Evolutionary conservation across 30 jellyfish, hydroid and myxozoan species (phyloP), one percentile per base, ranked within the genome.

Genomic region (Turritopsis rubra): DNA sequence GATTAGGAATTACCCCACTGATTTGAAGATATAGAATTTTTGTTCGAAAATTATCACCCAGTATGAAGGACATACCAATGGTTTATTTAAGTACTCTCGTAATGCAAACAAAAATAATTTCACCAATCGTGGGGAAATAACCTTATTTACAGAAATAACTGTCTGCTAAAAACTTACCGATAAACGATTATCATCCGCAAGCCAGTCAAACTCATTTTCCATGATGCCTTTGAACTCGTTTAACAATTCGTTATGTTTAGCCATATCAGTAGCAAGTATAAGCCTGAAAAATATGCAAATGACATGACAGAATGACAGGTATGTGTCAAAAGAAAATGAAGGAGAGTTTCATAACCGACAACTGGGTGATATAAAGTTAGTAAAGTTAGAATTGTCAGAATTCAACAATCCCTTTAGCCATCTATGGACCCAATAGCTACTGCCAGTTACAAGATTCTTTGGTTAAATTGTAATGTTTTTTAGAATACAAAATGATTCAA

Each of bases 251-350:
- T 94, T 79, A 81, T 94, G 99, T 26, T 80, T 91, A 52, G 99
- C 99, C 99, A 94, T 94, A 71, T 94, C 99, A 16, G 99, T 94
- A 1, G 99, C 99, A 19, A 94, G 90, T 21, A 94, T 94, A 1
- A 92, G 87, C 87, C 99, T 94, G 75, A 52, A 66, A 81, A 30
- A 29, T 25, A 66, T 68, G 22, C 16, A 22, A 68, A n/a, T 8
- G 8, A 7, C 16, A 27, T 68, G 28, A n/a, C 9, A 23, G 8
- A 9, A 9, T 27, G 1, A 68, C 77, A 68, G 7, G 8, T 23
- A 19, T 16, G 0, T 24, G 79, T 24, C 28, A 29, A 74, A 71
- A 74, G 82, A 18, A n/a, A n/a, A n/a, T n/a, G n/a, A n/a, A n/a
- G n/a, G n/a, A n/a, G n/a, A n/a, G n/a, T n/a, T 54, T 54, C 21